Conservation (phyloP, 2,888 invertebrate species). For the Drosophila pseudotalamancana region DNA sequence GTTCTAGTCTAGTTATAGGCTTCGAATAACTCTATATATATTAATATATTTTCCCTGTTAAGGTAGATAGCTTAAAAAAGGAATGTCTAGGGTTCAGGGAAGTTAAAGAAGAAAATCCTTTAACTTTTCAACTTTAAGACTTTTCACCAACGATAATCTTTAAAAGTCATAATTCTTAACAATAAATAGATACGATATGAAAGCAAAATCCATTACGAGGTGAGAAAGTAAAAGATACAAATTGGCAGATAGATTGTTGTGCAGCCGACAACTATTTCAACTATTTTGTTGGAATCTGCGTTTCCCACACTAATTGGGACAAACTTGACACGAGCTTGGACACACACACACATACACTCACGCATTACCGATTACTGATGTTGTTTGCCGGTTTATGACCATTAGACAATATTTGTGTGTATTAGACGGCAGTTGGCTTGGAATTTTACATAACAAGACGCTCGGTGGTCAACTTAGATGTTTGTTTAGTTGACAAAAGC, state of each 20-base stretch:
- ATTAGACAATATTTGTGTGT: slow-evolving; percentile 37
- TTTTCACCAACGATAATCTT: not conserved
- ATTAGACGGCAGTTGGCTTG: slow-evolving; percentile 33
- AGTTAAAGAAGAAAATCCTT: too few relatives aligned
- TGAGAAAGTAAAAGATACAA: not conserved
- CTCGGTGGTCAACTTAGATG: slow-evolving; percentile 1
- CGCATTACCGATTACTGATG: slow-evolving; percentile 17
- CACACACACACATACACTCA: not conserved
- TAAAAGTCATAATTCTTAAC: not conserved
- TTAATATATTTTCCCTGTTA: too few relatives aligned
- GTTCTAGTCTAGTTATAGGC: too few relatives aligned
- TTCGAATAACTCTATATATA: too few relatives aligned
- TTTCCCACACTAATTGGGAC: slow-evolving; percentile 53
- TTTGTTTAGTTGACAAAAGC: slow-evolving; percentile 39
- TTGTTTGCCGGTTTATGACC: slow-evolving; percentile 24
- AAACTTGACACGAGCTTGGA: slow-evolving; percentile 5
- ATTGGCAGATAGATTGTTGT: not conserved
- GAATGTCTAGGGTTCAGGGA: too few relatives aligned
- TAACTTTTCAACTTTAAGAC: too few relatives aligned
- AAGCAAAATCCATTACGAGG: not conserved
- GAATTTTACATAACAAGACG: slow-evolving; percentile 45
- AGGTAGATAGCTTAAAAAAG: too few relatives aligned
- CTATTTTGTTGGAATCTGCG: slow-evolving; percentile 5
- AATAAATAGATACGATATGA: not conserved
- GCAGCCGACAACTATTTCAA: too few relatives aligned